Base-by-base conservation (phyloP, 2,113 vertebrate genomes). In the Odocoileus hemionus region DNA sequence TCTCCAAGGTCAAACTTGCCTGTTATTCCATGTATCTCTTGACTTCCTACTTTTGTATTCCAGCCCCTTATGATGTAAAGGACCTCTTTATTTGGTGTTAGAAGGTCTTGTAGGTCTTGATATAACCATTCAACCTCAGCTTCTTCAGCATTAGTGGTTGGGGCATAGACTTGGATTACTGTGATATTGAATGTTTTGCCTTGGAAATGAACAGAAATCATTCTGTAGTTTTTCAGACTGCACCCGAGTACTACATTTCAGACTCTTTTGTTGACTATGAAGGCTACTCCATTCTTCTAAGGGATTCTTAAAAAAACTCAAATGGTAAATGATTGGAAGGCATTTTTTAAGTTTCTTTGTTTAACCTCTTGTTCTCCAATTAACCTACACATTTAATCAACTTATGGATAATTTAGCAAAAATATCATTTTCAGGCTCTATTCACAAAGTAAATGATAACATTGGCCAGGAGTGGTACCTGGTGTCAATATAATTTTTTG, bases 291-390 rank as follows among this genome's bases (percentile, higher is more conserved):
- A 67, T 67, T 17, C 33, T n/a, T 67, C 33, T n/a, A 67, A 67
- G 61, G 33, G 16, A 67, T n/a, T 67, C 61, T 67, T 67, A 17
- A 67, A 17, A 93, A 86, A 50, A 39, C 9, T 76, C 33, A 85
- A 43, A 58, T 52, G 67, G 50, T 96, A 84, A 97, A 86, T 95
- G 26, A 94, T 93, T 94, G 33, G 80, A 93, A 96, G 94, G 57
- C 93, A 94, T 96, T 97, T 95, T 64, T 97, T 92, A 94, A 94
- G 92, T 23, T 97, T 43, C 89, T 92, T 86, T 74, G 95, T 93
- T 98, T 97, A 95, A 85, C 97, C 89, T 94, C 43, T 93, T 43
- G 6, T 88, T 90, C 58, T 39, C 23, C 25, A 61, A 82, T 76
- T 92, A 93, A 47, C 6, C 10, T 57, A 57, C 5, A 64, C 6